Base-by-base conservation (phyloP, 2,797 vertebrate species). In the Sebastes taczanowskii region DNA sequence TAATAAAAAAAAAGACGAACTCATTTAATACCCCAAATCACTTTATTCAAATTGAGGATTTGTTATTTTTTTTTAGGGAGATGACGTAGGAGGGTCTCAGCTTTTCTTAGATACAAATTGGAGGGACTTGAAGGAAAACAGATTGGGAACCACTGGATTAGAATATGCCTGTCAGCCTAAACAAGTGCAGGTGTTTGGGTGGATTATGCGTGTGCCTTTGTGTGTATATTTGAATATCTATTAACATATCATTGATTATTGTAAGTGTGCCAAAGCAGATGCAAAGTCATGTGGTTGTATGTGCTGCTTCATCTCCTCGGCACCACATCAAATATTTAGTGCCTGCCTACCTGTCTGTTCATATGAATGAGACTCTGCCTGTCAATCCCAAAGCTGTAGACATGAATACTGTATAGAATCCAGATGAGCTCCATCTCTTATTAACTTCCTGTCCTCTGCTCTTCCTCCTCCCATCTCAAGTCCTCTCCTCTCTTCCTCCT, bases 361-460 rank as follows among this genome's bases (percentile, higher is more conserved):
- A 80, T 80, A 80, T 80, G 69, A 87, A 82, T 79, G 62, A 87
- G 80, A 79, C 34, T 16, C 84, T 72, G 80, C 74, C 80, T 83
- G 83, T 81, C 86, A 80, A 65, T 88, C 66, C 63, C 22, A 84
- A 87, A 73, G 60, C 71, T 70, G 71, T 52, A 74, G 34, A 77
- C 62, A 88, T 86, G 71, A 88, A 90, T 85, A 73, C 71, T 80
- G 68, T 38, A 88, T 72, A 62, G 70, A 84, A 82, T 87, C 66
- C 78, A 86, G 78, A 89, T 88, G 79, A 89, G 77, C 71, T 78
- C 25, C 74, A 87, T 86, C 53, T 82, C 65, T 89, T 81, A 86
- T 89, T 90, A 77, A 81, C 77, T 63, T 74, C 75, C 55, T 72
- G 42, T 62, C 59, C 46, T 55, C 56, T 11, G 58, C 55, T 49